A percentile compares a stretch with the other conserved stretches of the same genome.
Conservation (phyloP, 2,888 invertebrate species). For the Meiosimyza platycephala region DNA sequence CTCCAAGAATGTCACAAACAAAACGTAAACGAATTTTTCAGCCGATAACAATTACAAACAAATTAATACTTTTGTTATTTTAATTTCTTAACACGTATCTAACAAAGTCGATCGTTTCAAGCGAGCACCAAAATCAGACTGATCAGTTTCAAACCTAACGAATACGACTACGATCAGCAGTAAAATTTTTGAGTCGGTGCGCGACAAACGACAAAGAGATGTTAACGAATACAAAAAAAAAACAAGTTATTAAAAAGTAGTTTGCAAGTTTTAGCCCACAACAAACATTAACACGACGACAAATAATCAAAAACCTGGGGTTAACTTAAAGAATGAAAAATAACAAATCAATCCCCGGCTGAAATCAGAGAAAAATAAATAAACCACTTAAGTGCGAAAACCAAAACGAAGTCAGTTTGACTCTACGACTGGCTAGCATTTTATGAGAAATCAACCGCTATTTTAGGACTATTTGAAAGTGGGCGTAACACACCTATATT, state of each 20-base stretch:
- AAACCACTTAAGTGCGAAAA: no score
- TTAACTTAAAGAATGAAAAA: neutral
- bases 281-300: conserved; percentile 35
- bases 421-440: no score
- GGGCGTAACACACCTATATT: no score
- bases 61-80: conserved; percentile 40
- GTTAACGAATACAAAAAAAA: conserved; percentile 58
- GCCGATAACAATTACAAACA: neutral
- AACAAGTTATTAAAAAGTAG: conserved; percentile 49
- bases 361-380: no score
- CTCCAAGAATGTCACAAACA: neutral
- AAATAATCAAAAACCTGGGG: neutral
- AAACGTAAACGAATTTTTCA: conserved; percentile 6
- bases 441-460: no score
- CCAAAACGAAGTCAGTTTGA: no score
- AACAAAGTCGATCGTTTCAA: conserved; percentile 60
- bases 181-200: conserved; percentile 15
- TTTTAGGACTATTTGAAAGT: no score
- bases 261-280: conserved; percentile 48
- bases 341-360: no score
- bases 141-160: conserved; percentile 56
- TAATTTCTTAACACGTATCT: conserved; percentile 33
- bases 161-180: conserved; percentile 40
- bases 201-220: conserved; percentile 44
- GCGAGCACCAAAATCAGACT: conserved; percentile 68